Evolutionary conservation across 2,888 invertebrate species (phyloP).

Genomic region (Stenolophus ochropezus): DNA sequence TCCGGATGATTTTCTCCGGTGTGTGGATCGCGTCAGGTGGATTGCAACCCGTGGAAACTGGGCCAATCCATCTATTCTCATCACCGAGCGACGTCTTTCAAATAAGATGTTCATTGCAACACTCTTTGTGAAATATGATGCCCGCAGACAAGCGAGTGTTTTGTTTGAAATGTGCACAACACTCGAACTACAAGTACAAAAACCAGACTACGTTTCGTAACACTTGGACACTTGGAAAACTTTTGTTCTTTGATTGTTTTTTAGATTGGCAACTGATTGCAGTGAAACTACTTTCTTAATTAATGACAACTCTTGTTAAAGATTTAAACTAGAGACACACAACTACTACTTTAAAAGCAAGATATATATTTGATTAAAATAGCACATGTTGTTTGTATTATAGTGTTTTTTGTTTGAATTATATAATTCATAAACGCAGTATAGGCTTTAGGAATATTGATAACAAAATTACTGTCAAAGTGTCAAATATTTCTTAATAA

Average conservation of each 20-base stretch:
- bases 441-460: too few relatives aligned
- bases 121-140: background rate
- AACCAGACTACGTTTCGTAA: background rate
- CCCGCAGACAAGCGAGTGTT: background rate
- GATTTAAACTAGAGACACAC: too few relatives aligned
- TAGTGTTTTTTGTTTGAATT: too few relatives aligned
- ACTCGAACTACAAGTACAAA: background rate
- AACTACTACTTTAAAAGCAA: too few relatives aligned
- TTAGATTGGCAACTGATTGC: background rate
- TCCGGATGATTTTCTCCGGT: too few relatives aligned
- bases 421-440: too few relatives aligned
- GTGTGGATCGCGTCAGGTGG: too few relatives aligned
- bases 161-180: background rate
- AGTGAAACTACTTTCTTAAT: background rate
- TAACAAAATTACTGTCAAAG: too few relatives aligned
- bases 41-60: background rate
- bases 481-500: too few relatives aligned
- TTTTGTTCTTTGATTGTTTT: background rate
- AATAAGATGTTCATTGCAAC: background rate
- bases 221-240: background rate
- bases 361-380: too few relatives aligned
- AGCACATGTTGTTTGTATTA: too few relatives aligned
- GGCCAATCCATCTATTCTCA: background rate
- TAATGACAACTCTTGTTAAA: too few relatives aligned
- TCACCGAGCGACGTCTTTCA: background rate